Percentiles rank a stretch among this genome's conserved stretches.
Conservation (phyloP, 53 echinoderm and acorn worm species). For the Patiria pectinifera region DNA sequence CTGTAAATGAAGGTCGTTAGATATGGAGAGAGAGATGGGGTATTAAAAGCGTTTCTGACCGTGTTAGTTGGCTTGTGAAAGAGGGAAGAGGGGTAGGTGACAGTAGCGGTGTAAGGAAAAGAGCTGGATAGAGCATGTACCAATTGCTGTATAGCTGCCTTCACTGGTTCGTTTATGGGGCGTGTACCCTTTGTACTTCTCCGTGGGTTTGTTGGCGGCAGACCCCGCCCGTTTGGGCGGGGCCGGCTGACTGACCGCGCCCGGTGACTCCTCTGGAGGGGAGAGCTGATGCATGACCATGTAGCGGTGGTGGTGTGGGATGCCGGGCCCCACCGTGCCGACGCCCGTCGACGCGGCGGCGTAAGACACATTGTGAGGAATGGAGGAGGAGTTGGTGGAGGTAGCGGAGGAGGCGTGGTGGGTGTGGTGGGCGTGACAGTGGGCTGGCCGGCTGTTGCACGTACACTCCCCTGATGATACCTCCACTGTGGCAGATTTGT, state of each 20-base stretch:
- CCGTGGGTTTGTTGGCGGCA: conserved; percentile 23
- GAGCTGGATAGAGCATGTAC: conserved; percentile 40
- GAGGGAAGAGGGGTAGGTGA: neutral
- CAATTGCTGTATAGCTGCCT: conserved; percentile 61
- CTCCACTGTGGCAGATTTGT: conserved; percentile 44
- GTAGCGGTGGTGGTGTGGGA: conserved; percentile 31
- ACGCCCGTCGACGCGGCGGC: neutral
- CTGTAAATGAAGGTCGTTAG: neutral
- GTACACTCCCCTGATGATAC: conserved; percentile 12
- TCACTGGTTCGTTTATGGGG: conserved; percentile 56
- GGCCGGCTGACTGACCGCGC: neutral
- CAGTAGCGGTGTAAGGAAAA: conserved; percentile 21
- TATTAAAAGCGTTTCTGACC: conserved; percentile 28
- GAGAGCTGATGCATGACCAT: conserved; percentile 59
- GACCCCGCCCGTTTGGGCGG: conserved; percentile 40
- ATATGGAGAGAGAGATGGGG: neutral
- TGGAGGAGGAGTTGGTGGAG: conserved; percentile 46
- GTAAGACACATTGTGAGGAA: conserved; percentile 63
- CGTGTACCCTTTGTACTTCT: conserved; percentile 63
- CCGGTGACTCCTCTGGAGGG: conserved; percentile 49
- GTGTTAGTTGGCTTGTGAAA: conserved; percentile 42
- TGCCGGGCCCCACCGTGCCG: neutral
- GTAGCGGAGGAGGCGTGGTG: conserved; percentile 47
- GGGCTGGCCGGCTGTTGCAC: conserved; percentile 42
- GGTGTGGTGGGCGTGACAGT: conserved; percentile 52